These are phyloP conservation scores for Channa argus DNA, from an alignment of 2,113 vertebrate genomes.

Conservation along the genomic window DNA sequence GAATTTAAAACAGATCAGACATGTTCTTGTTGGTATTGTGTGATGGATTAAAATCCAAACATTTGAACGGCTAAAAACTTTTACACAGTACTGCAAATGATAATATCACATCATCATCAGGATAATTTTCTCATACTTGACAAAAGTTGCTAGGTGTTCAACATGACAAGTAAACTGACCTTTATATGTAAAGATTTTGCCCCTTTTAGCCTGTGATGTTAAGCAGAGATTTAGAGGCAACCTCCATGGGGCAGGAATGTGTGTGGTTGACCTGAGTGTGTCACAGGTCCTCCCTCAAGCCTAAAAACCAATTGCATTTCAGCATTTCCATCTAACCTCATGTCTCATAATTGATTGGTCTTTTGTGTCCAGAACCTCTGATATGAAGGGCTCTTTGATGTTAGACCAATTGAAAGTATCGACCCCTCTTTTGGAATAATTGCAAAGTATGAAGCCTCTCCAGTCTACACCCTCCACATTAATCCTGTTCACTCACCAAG, in stretches of 20 bases:
- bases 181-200: too few species aligned
- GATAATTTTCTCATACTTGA: too few species aligned
- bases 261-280: background rate
- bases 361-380: constrained; percentile 2
- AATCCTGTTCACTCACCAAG: background rate
- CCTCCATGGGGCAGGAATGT: background rate
- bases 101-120: too few species aligned
- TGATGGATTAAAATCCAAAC: too few species aligned
- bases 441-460: background rate
- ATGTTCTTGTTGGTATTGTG: too few species aligned
- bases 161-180: too few species aligned
- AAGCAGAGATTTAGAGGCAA: too few species aligned
- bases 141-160: too few species aligned
- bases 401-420: constrained; percentile 17
- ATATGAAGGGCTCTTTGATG: constrained; percentile 32
- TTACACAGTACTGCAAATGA: too few species aligned
- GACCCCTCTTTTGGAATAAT: constrained; percentile 2
- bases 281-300: background rate
- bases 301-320: constrained; percentile 11
- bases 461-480: background rate
- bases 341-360: constrained; percentile 24
- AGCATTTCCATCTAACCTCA: background rate
- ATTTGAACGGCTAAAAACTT: too few species aligned
- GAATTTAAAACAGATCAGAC: too few species aligned
- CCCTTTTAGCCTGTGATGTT: too few species aligned